Percentiles rank a stretch among this genome's conserved stretches.
Evolutionary conservation across 2,888 invertebrate genomes (phyloP).

Genomic region (Drosophila prostipennis): DNA sequence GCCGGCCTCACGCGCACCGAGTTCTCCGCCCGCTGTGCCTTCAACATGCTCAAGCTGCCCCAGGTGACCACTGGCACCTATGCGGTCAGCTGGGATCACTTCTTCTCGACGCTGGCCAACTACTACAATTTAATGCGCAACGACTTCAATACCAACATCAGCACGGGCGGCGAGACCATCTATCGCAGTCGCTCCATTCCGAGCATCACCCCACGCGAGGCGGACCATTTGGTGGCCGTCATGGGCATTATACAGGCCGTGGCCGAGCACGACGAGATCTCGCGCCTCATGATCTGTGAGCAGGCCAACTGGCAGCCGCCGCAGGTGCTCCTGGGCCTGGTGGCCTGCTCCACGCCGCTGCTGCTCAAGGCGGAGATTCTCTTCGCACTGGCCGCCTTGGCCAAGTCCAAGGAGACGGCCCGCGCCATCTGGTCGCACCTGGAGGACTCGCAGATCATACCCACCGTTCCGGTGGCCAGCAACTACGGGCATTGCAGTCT

Average conservation of each 20-base stretch:
- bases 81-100: slow-evolving; percentile 92
- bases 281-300: slow-evolving; percentile 92
- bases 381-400: slow-evolving; percentile 91
- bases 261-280: slow-evolving; percentile 91
- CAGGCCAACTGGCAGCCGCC: slow-evolving; percentile 95
- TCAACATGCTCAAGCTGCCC: slow-evolving; percentile 89
- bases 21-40: slow-evolving; percentile 91
- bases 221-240: slow-evolving; percentile 94
- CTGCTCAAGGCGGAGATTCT: slow-evolving; percentile 93
- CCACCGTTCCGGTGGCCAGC: slow-evolving; percentile 87
- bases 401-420: slow-evolving; percentile 91
- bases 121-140: slow-evolving; percentile 90
- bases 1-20: slow-evolving; percentile 91
- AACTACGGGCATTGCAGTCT: slow-evolving; percentile 86
- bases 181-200: slow-evolving; percentile 86
- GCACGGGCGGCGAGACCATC: slow-evolving; percentile 77
- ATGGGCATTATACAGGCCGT: slow-evolving; percentile 91
- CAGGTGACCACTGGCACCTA: slow-evolving; percentile 85
- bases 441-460: slow-evolving; percentile 92
- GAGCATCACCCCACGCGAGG: slow-evolving; percentile 90
- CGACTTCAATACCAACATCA: slow-evolving; percentile 83
- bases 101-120: slow-evolving; percentile 90
- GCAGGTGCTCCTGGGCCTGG: slow-evolving; percentile 87
- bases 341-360: slow-evolving; percentile 94
- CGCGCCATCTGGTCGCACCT: slow-evolving; percentile 93